phyloP scores from a whole-genome alignment of 2,113 vertebrate species.

The Dasyprocta punctata region DNA sequence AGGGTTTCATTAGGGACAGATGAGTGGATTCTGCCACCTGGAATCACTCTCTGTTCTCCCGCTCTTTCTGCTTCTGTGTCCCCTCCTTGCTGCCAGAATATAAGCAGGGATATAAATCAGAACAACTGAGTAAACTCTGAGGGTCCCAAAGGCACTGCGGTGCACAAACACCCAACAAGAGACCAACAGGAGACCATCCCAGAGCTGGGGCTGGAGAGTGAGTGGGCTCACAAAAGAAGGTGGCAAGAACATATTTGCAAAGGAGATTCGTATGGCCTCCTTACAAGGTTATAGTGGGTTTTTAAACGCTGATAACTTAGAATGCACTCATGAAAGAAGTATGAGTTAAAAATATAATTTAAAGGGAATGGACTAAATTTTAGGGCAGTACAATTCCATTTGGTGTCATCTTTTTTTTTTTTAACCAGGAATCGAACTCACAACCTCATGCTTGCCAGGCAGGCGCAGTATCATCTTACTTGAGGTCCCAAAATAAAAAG shows the following conservation, averaged over 20 bases:
- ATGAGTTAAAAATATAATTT: not conserved
- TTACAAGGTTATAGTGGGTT: not conserved
- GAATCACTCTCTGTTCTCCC: not conserved
- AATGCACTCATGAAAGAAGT: not conserved
- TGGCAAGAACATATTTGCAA: not conserved
- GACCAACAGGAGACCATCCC: not conserved
- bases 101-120: not conserved
- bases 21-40: not conserved
- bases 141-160: not conserved
- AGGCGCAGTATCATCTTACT: not conserved
- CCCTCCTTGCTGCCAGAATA: not conserved
- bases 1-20: slow-evolving; percentile 46
- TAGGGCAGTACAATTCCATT: not conserved
- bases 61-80: not conserved
- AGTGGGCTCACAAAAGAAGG: not conserved
- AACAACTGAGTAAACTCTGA: not conserved
- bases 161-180: not conserved
- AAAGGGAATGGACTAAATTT: not conserved
- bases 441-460: too few species aligned
- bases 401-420: not conserved
- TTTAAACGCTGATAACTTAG: slow-evolving; percentile 6
- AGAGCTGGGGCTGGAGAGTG: not conserved
- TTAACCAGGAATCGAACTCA: too few species aligned
- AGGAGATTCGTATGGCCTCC: not conserved
- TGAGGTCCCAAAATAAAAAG: not conserved